Percentiles rank a stretch among this genome's conserved stretches.
These are phyloP conservation scores for Eristalinus sepulchralis DNA, from an alignment of 2,888 invertebrate genomes.

Conservation along the genomic window DNA sequence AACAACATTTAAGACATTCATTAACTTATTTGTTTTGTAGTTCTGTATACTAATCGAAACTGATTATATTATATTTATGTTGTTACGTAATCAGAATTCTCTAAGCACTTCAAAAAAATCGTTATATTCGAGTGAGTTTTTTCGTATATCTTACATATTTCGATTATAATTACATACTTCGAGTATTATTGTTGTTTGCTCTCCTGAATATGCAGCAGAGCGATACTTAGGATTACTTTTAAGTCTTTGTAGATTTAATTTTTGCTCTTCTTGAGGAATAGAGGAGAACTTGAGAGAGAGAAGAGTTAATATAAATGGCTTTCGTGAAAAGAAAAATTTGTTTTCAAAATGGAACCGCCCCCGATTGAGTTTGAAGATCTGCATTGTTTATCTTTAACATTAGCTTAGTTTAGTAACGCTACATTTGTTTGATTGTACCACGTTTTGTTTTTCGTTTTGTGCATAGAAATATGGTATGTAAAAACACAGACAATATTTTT, in stretches of 20 bases:
- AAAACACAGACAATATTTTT: conserved; percentile 45
- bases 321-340: conserved; percentile 13
- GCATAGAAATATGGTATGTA: conserved; percentile 45
- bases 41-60: neutral
- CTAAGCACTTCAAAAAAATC: conserved; percentile 28
- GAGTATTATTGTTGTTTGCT: conserved; percentile 40
- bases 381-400: neutral
- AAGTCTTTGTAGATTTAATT: conserved; percentile 64
- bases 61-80: neutral
- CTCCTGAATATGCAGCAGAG: conserved; percentile 47
- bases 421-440: conserved; percentile 64
- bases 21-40: neutral
- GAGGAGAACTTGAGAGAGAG: neutral
- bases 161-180: conserved; percentile 43
- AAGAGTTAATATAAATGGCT: conserved; percentile 36
- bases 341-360: conserved; percentile 50
- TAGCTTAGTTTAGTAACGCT: conserved; percentile 14
- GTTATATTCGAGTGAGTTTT: conserved; percentile 57
- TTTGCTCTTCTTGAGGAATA: neutral
- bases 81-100: neutral
- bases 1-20: conserved; percentile 34
- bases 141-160: conserved; percentile 60
- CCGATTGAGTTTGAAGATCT: conserved; percentile 39
- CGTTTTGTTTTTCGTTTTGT: conserved; percentile 51
- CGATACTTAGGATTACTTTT: conserved; percentile 49